A percentile compares a stretch with the other conserved stretches of the same genome.
These are phyloP conservation scores for Drosophila hydei DNA, from an alignment of 1,140 invertebrate species.

Conservation along the genomic window DNA sequence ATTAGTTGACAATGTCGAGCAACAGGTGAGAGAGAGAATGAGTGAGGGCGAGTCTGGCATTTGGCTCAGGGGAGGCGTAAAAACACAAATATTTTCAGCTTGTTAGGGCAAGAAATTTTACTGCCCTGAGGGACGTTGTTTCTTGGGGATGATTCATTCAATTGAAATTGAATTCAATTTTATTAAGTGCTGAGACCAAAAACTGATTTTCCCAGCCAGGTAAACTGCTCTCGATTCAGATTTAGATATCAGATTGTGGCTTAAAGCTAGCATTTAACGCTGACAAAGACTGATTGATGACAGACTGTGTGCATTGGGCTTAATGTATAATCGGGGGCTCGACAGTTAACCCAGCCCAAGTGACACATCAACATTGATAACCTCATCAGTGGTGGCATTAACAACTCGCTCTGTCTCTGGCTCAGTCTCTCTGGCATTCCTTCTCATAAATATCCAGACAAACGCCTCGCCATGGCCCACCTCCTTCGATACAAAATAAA, in stretches of 20 bases:
- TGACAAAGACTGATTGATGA: conserved; percentile 74
- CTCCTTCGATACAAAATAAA: conserved; percentile 65
- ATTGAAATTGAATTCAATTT: conserved; percentile 82
- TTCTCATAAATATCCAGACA: conserved; percentile 75
- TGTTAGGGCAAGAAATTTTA: conserved; percentile 58
- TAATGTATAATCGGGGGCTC: conserved; percentile 18
- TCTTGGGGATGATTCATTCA: conserved; percentile 21
- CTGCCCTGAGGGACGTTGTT: conserved; percentile 51
- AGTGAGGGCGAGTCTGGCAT: neutral
- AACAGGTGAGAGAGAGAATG: conserved; percentile 53
- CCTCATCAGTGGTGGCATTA: conserved; percentile 27
- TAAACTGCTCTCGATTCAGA: conserved; percentile 41
- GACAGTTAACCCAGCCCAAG: conserved; percentile 58
- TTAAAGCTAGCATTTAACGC: conserved; percentile 37
- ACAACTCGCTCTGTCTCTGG: conserved; percentile 17
- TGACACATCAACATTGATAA: conserved; percentile 68
- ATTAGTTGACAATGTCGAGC: conserved; percentile 51
- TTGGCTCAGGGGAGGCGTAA: conserved; percentile 49
- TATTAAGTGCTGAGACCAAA: conserved; percentile 73
- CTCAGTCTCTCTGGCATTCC: conserved; percentile 47
- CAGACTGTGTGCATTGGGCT: conserved; percentile 17
- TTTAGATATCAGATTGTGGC: conserved; percentile 38
- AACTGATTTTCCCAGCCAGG: conserved; percentile 36
- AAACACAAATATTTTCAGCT: conserved; percentile 76
- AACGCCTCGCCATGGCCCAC: conserved; percentile 19